These are phyloP conservation scores for Intellagama lesueurii DNA, from an alignment of 2,797 vertebrate species.

Conservation along the genomic window DNA sequence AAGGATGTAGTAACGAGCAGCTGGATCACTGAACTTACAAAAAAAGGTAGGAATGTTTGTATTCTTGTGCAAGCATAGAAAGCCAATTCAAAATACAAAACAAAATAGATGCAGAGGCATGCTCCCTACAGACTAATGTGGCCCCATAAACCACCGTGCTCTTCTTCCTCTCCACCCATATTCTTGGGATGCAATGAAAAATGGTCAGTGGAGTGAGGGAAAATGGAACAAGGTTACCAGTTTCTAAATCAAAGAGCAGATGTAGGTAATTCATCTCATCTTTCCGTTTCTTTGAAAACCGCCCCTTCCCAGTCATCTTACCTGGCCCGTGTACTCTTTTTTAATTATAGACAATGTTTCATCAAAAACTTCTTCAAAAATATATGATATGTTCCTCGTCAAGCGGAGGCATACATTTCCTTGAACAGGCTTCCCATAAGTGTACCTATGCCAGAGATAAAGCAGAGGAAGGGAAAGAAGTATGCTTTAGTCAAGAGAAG, in stretches of 20 bases:
- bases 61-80: too few relatives aligned
- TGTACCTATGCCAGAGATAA: constrained; percentile 66
- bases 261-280: not conserved
- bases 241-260: not conserved
- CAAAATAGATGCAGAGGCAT: not conserved
- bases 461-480: fast-evolving
- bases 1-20: not conserved
- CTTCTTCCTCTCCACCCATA: not conserved
- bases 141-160: not conserved
- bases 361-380: fast-evolving
- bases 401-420: constrained; percentile 31
- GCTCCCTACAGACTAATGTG: not conserved
- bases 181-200: not conserved
- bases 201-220: not conserved
- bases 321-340: constrained; percentile 38
- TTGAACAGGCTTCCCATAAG: constrained; percentile 68
- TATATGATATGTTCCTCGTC: not conserved
- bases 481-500: not conserved
- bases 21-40: not conserved
- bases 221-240: not conserved
- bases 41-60: too few relatives aligned
- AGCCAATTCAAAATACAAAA: not conserved
- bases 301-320: constrained; percentile 41
- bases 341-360: not conserved
- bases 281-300: not conserved